Conservation (phyloP, 2,797 vertebrate species). For the Sternotherus odoratus region DNA sequence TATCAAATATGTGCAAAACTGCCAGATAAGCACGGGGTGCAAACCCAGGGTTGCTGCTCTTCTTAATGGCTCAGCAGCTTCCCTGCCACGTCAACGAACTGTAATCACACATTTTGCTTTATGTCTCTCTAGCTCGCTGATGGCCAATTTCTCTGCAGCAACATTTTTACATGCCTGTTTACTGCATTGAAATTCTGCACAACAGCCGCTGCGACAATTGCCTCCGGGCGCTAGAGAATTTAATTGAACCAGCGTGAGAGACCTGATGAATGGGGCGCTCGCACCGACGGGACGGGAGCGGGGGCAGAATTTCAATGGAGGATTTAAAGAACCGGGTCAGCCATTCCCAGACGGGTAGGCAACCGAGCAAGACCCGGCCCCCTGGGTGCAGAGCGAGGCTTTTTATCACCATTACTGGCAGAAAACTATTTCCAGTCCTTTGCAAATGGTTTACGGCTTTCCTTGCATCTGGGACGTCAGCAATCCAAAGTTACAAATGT, state of each 20-base stretch:
- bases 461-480: not conserved
- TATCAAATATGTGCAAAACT: constrained; percentile 16
- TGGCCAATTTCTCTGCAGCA: constrained; percentile 79
- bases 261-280: constrained; percentile 77
- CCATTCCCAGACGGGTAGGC: constrained; percentile 26
- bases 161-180: constrained; percentile 77
- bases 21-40: constrained; percentile 51
- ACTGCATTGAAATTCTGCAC: constrained; percentile 72
- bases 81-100: constrained; percentile 63
- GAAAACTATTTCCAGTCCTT: accelerated
- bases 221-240: constrained; percentile 72
- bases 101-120: constrained; percentile 78
- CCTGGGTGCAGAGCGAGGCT: not conserved
- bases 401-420: not conserved
- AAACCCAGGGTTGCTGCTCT: constrained; percentile 48
- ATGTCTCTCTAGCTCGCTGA: constrained; percentile 71
- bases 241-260: constrained; percentile 81
- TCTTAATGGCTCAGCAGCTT: constrained; percentile 60
- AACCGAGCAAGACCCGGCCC: not conserved
- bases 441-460: not conserved
- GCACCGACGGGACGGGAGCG: not conserved
- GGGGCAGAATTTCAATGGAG: constrained; percentile 68
- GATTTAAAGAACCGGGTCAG: not conserved
- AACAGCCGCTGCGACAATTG: constrained; percentile 50
- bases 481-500: accelerated